Conservation (phyloP, 2,888 invertebrate genomes). For the Clostera curtula region DNA sequence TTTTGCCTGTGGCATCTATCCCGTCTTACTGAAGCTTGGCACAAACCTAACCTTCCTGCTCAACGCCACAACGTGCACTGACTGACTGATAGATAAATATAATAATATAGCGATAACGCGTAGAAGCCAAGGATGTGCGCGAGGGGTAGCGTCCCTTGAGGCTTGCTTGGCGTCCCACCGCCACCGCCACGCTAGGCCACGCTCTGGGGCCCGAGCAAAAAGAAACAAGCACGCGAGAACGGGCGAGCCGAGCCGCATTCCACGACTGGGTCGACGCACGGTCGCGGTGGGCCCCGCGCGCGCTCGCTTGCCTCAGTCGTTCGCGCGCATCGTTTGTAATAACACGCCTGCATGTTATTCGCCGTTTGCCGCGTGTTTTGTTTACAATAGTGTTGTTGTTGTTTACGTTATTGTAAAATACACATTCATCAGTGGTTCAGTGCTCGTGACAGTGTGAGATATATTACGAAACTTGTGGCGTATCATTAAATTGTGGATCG, state of each 20-base stretch:
- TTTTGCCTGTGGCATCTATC: no score
- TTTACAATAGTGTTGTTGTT: slow-evolving; percentile 64
- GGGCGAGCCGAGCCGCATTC: slow-evolving; percentile 67
- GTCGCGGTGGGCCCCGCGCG: slow-evolving; percentile 37
- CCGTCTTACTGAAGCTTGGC: no score
- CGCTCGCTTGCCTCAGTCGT: slow-evolving; percentile 39
- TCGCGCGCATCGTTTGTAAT: slow-evolving; percentile 58
- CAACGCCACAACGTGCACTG: no score
- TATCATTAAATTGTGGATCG: slow-evolving; percentile 39
- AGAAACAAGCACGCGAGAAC: slow-evolving; percentile 55
- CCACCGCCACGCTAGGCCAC: slow-evolving; percentile 28
- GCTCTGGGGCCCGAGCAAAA: slow-evolving; percentile 36
- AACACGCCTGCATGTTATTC: slow-evolving; percentile 37
- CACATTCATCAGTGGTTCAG: slow-evolving; percentile 44
- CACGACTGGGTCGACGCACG: slow-evolving; percentile 64
- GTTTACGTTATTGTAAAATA: slow-evolving; percentile 39
- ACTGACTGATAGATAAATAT: no score
- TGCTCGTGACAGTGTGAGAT: slow-evolving; percentile 41
- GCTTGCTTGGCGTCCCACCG: no score
- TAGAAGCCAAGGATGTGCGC: slow-evolving; percentile 9
- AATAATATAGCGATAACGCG: no score
- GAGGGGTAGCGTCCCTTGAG: slow-evolving; percentile 19
- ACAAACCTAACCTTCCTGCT: no score
- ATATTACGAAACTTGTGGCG: slow-evolving; percentile 26
- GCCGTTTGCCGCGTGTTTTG: slow-evolving; percentile 53